Conservation (phyloP, 2,888 invertebrate species). For the Metacarcinus magister region DNA sequence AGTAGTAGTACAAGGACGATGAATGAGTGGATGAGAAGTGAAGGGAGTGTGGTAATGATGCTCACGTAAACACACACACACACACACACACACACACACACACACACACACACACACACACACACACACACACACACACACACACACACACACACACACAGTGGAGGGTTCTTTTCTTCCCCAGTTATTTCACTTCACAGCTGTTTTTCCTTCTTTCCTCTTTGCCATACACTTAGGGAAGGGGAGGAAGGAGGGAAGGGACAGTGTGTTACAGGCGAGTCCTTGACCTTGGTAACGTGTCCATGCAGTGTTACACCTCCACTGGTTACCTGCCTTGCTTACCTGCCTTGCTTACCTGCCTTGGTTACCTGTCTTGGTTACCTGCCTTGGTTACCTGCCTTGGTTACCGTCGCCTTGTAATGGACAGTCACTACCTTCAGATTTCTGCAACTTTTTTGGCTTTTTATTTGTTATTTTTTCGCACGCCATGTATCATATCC, state of each 20-base stretch:
- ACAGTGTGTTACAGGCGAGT: too few species aligned
- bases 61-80: neutral
- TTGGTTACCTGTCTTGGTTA: neutral
- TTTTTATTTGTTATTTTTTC: neutral
- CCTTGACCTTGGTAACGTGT: neutral
- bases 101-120: slow-evolving; percentile 42
- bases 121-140: neutral
- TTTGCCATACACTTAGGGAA: too few species aligned
- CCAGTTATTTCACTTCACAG: neutral
- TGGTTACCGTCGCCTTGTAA: neutral
- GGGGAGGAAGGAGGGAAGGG: too few species aligned
- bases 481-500: neutral
- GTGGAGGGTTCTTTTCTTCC: neutral
- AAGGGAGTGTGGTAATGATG: too few species aligned
- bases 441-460: neutral
- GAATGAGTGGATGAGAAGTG: too few species aligned
- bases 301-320: neutral
- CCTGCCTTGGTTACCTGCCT: neutral
- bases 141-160: neutral
- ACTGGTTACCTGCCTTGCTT: neutral
- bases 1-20: too few species aligned
- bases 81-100: slow-evolving; percentile 46
- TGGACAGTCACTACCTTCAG: neutral
- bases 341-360: neutral
- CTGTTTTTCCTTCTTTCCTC: too few species aligned